phyloP scores from a whole-genome alignment of 2,797 vertebrate species.

The Trichosurus vulpecula region DNA sequence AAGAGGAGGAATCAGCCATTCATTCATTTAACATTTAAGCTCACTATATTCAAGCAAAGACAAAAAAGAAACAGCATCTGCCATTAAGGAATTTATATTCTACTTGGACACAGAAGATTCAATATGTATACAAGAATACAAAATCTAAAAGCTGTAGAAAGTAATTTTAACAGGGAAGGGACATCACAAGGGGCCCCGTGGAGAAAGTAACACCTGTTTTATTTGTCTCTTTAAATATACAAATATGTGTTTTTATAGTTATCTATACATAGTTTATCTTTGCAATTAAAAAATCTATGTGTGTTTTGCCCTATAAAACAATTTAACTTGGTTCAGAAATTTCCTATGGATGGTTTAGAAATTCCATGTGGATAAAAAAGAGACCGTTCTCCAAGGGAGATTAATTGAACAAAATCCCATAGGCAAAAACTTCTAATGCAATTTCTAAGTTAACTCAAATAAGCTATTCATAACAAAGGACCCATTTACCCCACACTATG shows the following conservation, averaged over 20 bases:
- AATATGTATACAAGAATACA: background rate
- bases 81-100: background rate
- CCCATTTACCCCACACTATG: background rate
- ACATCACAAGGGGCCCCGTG: background rate
- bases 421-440: slow-evolving; percentile 18
- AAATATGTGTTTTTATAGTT: background rate
- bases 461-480: accelerated
- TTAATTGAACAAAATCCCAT: background rate
- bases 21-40: background rate
- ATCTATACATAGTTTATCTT: background rate
- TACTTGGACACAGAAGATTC: background rate
- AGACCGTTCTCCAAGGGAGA: background rate
- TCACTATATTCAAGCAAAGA: background rate
- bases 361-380: slow-evolving; percentile 21
- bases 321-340: background rate
- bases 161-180: background rate
- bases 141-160: background rate
- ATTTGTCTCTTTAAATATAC: slow-evolving; percentile 12
- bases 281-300: background rate
- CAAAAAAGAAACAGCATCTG: background rate
- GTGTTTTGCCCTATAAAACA: background rate
- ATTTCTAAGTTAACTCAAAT: slow-evolving; percentile 6
- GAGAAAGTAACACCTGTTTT: background rate
- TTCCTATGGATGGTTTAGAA: background rate
- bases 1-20: background rate